Base-by-base conservation (phyloP, 2,113 vertebrate species). In the Pardalotus punctatus region DNA sequence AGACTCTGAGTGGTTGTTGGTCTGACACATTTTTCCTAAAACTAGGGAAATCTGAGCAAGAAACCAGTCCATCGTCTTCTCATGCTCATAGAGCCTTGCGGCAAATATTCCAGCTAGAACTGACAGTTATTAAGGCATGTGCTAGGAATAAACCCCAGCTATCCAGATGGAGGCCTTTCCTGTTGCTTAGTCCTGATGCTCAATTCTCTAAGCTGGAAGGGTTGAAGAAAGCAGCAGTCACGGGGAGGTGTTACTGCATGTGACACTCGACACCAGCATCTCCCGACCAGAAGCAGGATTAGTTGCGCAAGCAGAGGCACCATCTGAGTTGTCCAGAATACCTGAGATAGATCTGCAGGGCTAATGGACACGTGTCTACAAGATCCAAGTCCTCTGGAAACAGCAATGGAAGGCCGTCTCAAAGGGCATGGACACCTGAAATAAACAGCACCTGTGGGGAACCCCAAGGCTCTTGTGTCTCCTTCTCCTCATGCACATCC, bases 61-160 rank as follows among this genome's bases (percentile, higher is more conserved):
- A 86, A 81, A 67, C 11, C 9, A 58, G 23, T 13, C 51, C 51
- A 71, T 47, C 8, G 2, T 76, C 53, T 69, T 53, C n/a, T 58
- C 12, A 7, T 14, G 19, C 14, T 76, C 9, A 1, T 21, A 76
- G 43, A 56, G 11, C 17, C 16, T 6, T 3, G 0, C 35, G 40
- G 23, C 1, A 2, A 72, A 76, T 60, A 35, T 28, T 72, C 27
- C 40, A 71, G 28, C 28, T 86, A 42, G 61, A 84, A 50, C 18
- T 54, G 33, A 33, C 31, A 62, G 33, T 53, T 47, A 38, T 18
- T 54, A 58, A 86, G 23, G 5, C 25, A 35, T 1, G 8, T 36
- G 8, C 57, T 69, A 58, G 7, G 17, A 20, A 45, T 36, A 76
- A 38, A 16, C 0, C 2, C 4, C 45, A 69, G 3, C 24, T 36